A percentile compares a stretch with the other conserved stretches of the same genome.
These are phyloP conservation scores for Centropus bengalensis DNA, from an alignment of 2,113 vertebrate species.

Conservation along the genomic window DNA sequence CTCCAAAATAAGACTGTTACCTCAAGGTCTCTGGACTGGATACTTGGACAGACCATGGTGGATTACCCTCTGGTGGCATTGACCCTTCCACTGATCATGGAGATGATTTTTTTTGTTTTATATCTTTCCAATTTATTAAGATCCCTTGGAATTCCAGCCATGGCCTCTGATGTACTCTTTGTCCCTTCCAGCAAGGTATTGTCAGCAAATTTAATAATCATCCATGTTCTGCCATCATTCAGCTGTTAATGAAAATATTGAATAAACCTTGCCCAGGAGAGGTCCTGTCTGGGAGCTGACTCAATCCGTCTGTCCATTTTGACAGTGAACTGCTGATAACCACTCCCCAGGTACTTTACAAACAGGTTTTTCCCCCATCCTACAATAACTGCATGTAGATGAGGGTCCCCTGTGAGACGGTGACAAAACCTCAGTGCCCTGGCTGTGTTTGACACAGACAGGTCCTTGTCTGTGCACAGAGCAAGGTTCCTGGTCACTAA, in stretches of 20 bases:
- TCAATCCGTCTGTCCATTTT: background rate
- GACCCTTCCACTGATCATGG: background rate
- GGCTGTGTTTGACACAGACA: background rate
- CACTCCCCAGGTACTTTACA: background rate
- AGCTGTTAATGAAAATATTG: constrained; percentile 7
- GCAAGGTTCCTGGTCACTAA: background rate
- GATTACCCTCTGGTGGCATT: background rate
- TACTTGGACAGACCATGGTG: background rate
- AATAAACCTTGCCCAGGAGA: background rate
- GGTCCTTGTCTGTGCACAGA: background rate
- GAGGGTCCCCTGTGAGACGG: background rate
- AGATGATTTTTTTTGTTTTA: background rate
- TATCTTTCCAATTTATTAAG: background rate
- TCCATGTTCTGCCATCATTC: background rate
- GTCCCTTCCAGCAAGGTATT: background rate
- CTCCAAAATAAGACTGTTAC: background rate
- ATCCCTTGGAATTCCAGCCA: background rate
- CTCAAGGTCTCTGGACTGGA: background rate
- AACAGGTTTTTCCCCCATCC: background rate
- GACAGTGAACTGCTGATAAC: background rate
- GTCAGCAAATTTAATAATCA: background rate
- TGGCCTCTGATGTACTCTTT: background rate
- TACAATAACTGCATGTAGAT: background rate
- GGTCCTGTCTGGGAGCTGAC: background rate
- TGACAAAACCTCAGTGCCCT: background rate